Evolutionary conservation across 2,888 invertebrate genomes (phyloP).

Genomic region (Antitype chi): DNA sequence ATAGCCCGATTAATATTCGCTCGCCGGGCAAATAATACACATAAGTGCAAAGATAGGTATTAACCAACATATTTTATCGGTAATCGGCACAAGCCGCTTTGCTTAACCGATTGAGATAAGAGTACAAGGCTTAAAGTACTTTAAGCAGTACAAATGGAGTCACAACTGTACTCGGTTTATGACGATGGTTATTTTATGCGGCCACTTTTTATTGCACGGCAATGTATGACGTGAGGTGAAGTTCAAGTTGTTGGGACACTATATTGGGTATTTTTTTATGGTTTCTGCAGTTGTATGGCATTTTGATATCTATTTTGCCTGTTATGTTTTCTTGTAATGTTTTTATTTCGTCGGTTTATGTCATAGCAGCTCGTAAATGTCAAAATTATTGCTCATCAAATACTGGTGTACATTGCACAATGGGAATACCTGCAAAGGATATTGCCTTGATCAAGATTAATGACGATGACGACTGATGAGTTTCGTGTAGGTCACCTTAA

Average conservation of each 20-base stretch:
- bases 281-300: slow-evolving; percentile 42
- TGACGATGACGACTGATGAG: slow-evolving; percentile 7
- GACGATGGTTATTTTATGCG: slow-evolving; percentile 77
- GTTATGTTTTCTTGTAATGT: slow-evolving; percentile 28
- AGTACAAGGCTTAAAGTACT: slow-evolving; percentile 67
- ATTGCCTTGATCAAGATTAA: slow-evolving; percentile 28
- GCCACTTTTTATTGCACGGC: slow-evolving; percentile 71
- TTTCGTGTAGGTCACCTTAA: background rate
- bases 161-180: slow-evolving; percentile 75
- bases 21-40: slow-evolving; percentile 36
- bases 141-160: slow-evolving; percentile 76
- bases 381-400: slow-evolving; percentile 3
- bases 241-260: slow-evolving; percentile 60
- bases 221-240: slow-evolving; percentile 63
- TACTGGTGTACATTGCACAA: background rate
- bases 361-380: slow-evolving; percentile 24
- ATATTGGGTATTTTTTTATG: slow-evolving; percentile 59
- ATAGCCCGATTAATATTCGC: slow-evolving; percentile 29
- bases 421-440: slow-evolving; percentile 4
- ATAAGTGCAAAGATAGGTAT: slow-evolving; percentile 47
- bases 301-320: slow-evolving; percentile 51
- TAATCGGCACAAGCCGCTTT: slow-evolving; percentile 63
- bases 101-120: slow-evolving; percentile 70
- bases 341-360: slow-evolving; percentile 42
- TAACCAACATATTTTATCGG: slow-evolving; percentile 59